Evolutionary conservation across 2,888 invertebrate genomes (phyloP).

Genomic region (Tipula helvola): DNA sequence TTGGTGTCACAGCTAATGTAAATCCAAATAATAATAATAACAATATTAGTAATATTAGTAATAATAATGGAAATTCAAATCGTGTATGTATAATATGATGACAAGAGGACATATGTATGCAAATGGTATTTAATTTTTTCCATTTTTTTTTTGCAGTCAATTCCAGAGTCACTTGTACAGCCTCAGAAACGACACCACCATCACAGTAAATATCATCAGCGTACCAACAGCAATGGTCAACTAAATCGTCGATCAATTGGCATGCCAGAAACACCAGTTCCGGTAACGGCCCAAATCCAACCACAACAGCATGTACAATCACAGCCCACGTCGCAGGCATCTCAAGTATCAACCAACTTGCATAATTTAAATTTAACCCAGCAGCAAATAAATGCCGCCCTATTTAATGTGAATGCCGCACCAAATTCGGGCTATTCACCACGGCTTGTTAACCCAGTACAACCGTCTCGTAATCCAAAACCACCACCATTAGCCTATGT

Average conservation of each 20-base stretch:
- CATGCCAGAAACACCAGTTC: conserved; percentile 11
- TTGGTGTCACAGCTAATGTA: conserved; percentile 45
- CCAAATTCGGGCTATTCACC: conserved; percentile 19
- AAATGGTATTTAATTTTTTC: neutral
- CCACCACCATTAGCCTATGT: neutral
- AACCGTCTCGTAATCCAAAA: neutral
- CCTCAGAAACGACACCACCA: conserved; percentile 23
- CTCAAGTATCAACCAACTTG: neutral
- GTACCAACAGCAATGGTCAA: conserved; percentile 22
- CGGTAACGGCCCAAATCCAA: conserved; percentile 14
- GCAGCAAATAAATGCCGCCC: conserved; percentile 21
- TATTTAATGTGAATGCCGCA: conserved; percentile 20
- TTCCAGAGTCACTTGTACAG: conserved; percentile 13
- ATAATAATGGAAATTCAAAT: conserved; percentile 9
- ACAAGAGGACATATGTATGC: neutral
- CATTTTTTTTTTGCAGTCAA: neutral
- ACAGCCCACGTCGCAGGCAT: neutral
- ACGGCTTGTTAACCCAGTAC: conserved; percentile 13
- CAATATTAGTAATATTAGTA: conserved; percentile 15
- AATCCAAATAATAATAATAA: conserved; percentile 21
- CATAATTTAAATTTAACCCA: conserved; percentile 21
- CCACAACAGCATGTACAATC: conserved; percentile 14
- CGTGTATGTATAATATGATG: neutral
- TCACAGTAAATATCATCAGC: conserved; percentile 25
- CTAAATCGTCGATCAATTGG: conserved; percentile 14